Evolutionary conservation across 2,888 invertebrate genomes (phyloP), one percentile per base, ranked within the genome.

Genomic region (Eristalis tenax): DNA sequence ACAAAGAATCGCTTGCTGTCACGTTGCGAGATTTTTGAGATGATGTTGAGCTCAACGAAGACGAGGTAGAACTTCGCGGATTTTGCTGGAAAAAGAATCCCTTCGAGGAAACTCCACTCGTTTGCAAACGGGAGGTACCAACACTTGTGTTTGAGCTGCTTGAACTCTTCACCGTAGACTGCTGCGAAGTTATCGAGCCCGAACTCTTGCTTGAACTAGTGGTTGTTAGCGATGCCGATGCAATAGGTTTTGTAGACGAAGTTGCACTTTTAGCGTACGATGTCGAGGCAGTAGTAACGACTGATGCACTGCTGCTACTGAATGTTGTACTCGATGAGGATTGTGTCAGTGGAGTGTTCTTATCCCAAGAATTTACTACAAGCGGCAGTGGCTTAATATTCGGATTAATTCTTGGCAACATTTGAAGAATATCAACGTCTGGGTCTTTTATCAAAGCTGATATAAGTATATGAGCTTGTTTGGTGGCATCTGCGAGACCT

Each of bases 401-500:
- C 22, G 91, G 91, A 71, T 93, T 93, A 15, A 92, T 92, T 40
- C 96, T 95, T 76, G 97, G 96, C 91, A 98, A 93, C 94, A 98
- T 95, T 91, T 96, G 96, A 89, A 96, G 94, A 90, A 98, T 96
- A 92, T 98, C 98, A 2, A 97, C 97, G 90, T 99, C 99, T 5
- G 98, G 98, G 94, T 99, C 99, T 93, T 98, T 97, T 91, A 99
- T 97, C 91, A 99, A 95, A 11, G 98, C 96, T 61, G 97, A 96
- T 90, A 99, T 99, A 91, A 99, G 94, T 90, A 95, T 95, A 91
- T 98, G 97, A 71, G 99, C 99, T 92, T 98, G 98, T 92, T 97
- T 97, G 0, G 97, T 98, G 8, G 98, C 97, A 90, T 99, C 99
- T 23, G 96, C 95, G 0, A 98, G 96, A 66, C 99, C 99, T 94